Percentiles rank a stretch among this genome's conserved stretches.
Evolutionary conservation across 2,888 invertebrate species (phyloP).

Genomic region (Oscheius sp.): DNA sequence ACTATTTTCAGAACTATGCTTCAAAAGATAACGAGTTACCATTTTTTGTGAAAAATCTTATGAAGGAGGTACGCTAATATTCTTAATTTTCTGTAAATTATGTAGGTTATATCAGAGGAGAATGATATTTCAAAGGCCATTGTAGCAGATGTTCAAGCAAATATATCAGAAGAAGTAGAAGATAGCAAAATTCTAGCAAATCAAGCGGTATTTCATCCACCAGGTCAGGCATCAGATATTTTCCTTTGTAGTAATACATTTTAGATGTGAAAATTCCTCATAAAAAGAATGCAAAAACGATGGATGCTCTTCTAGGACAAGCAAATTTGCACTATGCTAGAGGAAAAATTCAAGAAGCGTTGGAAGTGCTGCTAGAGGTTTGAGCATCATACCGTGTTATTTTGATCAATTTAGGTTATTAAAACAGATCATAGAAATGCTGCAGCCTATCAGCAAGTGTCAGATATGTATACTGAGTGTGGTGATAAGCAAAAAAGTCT

Average conservation of each 20-base stretch:
- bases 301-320: conserved; percentile 67
- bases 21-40: conserved; percentile 10
- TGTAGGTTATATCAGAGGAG: conserved; percentile 21
- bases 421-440: conserved; percentile 61
- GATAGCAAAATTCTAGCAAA: conserved; percentile 15
- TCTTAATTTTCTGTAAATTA: neutral
- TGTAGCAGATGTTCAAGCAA: neutral
- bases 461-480: conserved; percentile 61
- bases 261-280: neutral
- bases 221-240: conserved; percentile 1
- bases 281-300: conserved; percentile 24
- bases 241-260: neutral
- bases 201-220: neutral
- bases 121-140: neutral
- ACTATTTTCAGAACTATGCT: neutral
- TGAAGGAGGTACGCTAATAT: conserved; percentile 7
- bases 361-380: conserved; percentile 61
- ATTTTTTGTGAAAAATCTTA: conserved; percentile 22
- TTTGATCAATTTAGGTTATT: conserved; percentile 44
- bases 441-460: conserved; percentile 62
- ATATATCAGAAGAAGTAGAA: neutral
- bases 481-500: conserved; percentile 48
- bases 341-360: conserved; percentile 55
- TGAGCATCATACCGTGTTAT: neutral
- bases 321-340: conserved; percentile 62